phyloP scores from a whole-genome alignment of 2,113 vertebrate genomes.

The Myotis davidii region DNA sequence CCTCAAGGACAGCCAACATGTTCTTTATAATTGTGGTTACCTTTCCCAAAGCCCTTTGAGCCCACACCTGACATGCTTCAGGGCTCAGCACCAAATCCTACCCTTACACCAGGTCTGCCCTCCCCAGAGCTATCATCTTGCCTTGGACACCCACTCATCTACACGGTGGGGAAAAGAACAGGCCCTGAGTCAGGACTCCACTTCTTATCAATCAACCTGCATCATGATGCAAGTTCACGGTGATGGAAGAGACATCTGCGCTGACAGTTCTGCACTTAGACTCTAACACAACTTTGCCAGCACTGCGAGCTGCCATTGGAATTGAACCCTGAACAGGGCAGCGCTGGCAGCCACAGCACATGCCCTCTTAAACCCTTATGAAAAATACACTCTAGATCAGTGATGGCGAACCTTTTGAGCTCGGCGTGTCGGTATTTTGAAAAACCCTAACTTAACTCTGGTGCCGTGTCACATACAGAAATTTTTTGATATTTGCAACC shows the following conservation, averaged over 20 bases:
- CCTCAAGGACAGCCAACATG: not conserved
- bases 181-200: too few species aligned
- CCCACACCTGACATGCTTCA: not conserved
- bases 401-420: too few species aligned
- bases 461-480: too few species aligned
- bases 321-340: not conserved
- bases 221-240: fast-evolving
- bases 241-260: fast-evolving
- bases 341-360: not conserved
- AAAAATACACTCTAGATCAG: not conserved
- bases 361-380: fast-evolving
- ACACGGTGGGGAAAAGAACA: not conserved
- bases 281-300: not conserved
- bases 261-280: not conserved
- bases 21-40: too few species aligned
- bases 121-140: not conserved
- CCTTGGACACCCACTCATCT: not conserved
- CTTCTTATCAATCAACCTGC: fast-evolving
- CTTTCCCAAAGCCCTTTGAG: not conserved
- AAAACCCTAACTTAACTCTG: too few species aligned
- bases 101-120: not conserved
- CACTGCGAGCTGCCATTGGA: fast-evolving
- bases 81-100: not conserved
- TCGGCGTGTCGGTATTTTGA: too few species aligned
- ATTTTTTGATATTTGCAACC: too few species aligned